These are phyloP conservation scores for Brachirus orientalis DNA, from an alignment of 2,113 vertebrate genomes.

Conservation along the genomic window DNA sequence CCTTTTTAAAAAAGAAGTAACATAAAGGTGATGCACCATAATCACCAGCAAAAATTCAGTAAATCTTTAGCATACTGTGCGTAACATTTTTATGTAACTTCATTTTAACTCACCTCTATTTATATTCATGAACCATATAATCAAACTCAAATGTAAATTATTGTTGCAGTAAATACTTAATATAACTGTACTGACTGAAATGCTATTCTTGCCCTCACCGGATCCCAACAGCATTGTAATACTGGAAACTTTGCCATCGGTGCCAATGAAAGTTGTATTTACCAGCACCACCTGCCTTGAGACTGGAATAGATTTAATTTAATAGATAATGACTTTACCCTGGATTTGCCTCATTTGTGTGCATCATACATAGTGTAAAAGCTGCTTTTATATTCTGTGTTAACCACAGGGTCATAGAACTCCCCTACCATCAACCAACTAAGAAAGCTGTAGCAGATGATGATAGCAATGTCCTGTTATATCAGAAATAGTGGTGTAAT, in stretches of 20 bases:
- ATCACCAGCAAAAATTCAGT: too few species aligned
- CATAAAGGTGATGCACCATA: too few species aligned
- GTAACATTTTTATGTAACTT: too few species aligned
- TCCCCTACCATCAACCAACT: constrained; percentile 29
- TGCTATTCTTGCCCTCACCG: constrained; percentile 7
- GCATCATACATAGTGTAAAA: constrained; percentile 23
- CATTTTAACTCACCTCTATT: too few species aligned
- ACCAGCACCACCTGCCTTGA: constrained; percentile 18
- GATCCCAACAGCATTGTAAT: constrained; percentile 5
- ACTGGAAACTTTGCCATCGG: constrained; percentile 8
- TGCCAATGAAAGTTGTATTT: constrained; percentile 20
- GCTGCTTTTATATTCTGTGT: constrained; percentile 29
- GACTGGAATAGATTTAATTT: constrained; percentile 44
- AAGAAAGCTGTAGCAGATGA: constrained; percentile 21
- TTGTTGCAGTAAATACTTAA: constrained; percentile 22
- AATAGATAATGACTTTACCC: constrained; percentile 50
- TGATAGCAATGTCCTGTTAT: constrained; percentile 50
- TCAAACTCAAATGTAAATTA: neutral
- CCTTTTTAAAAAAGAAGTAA: too few species aligned
- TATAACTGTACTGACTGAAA: constrained; percentile 4
- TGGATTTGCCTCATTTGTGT: constrained; percentile 52
- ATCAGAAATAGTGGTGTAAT: neutral
- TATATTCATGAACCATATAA: too few species aligned
- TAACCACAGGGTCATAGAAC: constrained; percentile 10
- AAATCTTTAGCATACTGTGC: too few species aligned